phyloP scores from a whole-genome alignment of 2,797 vertebrate species.

The Xenopus petersii region DNA sequence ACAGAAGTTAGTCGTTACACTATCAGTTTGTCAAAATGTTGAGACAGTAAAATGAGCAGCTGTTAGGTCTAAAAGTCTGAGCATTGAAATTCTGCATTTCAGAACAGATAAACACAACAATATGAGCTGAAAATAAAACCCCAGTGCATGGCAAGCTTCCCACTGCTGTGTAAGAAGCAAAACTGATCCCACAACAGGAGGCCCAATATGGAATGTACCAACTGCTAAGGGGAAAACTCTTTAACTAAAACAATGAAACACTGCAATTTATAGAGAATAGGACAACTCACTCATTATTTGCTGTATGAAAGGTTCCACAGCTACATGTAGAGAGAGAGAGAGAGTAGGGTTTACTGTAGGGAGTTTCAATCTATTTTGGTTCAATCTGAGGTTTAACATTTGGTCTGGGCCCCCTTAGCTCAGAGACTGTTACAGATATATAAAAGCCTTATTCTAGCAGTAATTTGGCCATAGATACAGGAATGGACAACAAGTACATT shows the following conservation, averaged over 20 bases:
- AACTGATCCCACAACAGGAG: neutral
- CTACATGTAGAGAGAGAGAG: too few species aligned
- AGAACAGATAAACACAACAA: neutral
- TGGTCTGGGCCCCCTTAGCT: too few species aligned
- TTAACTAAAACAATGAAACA: neutral
- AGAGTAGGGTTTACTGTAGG: too few species aligned
- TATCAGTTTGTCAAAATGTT: too few species aligned
- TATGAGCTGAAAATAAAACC: neutral
- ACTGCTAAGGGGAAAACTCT: neutral
- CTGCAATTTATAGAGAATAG: neutral
- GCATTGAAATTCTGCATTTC: neutral
- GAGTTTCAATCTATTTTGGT: too few species aligned
- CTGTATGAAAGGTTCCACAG: neutral
- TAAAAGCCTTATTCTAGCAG: too few species aligned
- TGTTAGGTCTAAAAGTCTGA: neutral
- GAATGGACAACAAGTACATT: too few species aligned
- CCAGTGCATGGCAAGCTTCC: neutral
- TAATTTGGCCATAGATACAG: too few species aligned
- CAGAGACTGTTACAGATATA: too few species aligned
- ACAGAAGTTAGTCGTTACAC: too few species aligned
- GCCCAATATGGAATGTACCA: neutral
- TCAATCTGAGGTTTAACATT: too few species aligned
- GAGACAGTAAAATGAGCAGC: neutral
- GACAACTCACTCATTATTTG: neutral
- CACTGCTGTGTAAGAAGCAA: neutral